phyloP scores from a whole-genome alignment of 2,888 invertebrate species.

The Lithophane semibrunnea region DNA sequence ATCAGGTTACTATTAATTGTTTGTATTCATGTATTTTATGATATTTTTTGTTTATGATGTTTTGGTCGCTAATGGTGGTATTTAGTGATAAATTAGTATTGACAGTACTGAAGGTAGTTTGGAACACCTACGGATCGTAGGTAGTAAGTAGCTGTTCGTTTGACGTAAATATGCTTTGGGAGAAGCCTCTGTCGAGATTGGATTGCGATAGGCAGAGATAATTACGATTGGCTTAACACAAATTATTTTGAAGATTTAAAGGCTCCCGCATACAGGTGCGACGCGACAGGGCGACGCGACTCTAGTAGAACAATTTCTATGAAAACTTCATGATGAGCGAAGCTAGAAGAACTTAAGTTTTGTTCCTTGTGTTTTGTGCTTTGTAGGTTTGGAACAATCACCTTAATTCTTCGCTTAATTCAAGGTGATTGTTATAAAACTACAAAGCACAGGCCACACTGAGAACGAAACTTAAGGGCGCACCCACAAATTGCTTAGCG shows the following conservation, averaged over 20 bases:
- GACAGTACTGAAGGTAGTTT: slow-evolving; percentile 20
- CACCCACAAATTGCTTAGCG: no score
- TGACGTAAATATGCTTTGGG: slow-evolving; percentile 22
- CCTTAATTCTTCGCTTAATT: no score
- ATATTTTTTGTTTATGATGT: slow-evolving; percentile 51
- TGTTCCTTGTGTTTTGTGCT: no score
- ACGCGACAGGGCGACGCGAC: background rate
- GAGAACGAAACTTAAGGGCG: no score
- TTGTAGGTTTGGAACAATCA: background rate
- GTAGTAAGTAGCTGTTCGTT: slow-evolving; percentile 28
- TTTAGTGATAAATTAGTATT: slow-evolving; percentile 51
- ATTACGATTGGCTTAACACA: background rate
- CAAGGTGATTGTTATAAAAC: no score
- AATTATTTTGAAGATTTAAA: slow-evolving; percentile 2
- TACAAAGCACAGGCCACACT: no score
- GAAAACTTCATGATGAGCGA: no score
- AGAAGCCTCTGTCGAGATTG: slow-evolving; percentile 4
- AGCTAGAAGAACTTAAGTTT: no score
- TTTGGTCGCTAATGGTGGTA: slow-evolving; percentile 34
- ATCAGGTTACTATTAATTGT: slow-evolving; percentile 69
- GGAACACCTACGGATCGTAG: slow-evolving; percentile 29
- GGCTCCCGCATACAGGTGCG: background rate
- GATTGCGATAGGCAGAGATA: slow-evolving; percentile 6
- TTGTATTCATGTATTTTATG: slow-evolving; percentile 53
- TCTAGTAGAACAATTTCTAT: no score